Evolutionary conservation across 2,888 invertebrate species (phyloP), one percentile per base, ranked within the genome.

Genomic region (Eupithecia inturbata): DNA sequence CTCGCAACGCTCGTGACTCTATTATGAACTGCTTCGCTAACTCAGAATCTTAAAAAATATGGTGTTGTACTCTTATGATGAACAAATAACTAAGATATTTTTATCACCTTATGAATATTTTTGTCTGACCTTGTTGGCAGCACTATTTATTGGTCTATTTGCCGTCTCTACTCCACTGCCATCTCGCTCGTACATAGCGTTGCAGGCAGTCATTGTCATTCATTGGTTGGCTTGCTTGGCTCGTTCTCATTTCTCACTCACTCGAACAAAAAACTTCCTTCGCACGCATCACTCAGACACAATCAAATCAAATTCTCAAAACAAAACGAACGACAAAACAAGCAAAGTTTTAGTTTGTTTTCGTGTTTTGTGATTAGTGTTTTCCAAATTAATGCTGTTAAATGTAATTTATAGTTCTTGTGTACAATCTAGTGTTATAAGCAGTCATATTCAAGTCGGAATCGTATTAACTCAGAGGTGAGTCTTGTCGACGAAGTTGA

Each of bases 181-280:
- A 45, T 45, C 49, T n/a, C 49, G n/a, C 49, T n/a, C n/a, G 49
- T n/a, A 49, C 49, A n/a, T n/a, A 49, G 49, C n/a, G 49, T 49
- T 9, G n/a, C 49, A n/a, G n/a, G n/a, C 49, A n/a, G 19, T 45
- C 45, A 45, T 45, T 45, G 45, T n/a, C 45, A n/a, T 45, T n/a
- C n/a, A n/a, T n/a, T n/a, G n/a, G n/a, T n/a, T n/a, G n/a, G n/a
- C n/a, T n/a, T n/a, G n/a, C n/a, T n/a, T 22, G n/a, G 49, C 19
- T 45, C 6, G 7, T 41, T 41, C 45, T 45, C 2, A 45, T 7
- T 41, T 41, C 45, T 45, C 2, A 45, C n/a, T 49, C 49, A n/a
- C 19, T 45, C 41, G 19, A 45, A 45, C 41, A 45, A 45, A 45
- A 36, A 39, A 39, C 2, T 14, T 14, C 14, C 12, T 1, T 10